Base-by-base conservation (phyloP, 2,797 vertebrate genomes). In the Periparus ater region DNA sequence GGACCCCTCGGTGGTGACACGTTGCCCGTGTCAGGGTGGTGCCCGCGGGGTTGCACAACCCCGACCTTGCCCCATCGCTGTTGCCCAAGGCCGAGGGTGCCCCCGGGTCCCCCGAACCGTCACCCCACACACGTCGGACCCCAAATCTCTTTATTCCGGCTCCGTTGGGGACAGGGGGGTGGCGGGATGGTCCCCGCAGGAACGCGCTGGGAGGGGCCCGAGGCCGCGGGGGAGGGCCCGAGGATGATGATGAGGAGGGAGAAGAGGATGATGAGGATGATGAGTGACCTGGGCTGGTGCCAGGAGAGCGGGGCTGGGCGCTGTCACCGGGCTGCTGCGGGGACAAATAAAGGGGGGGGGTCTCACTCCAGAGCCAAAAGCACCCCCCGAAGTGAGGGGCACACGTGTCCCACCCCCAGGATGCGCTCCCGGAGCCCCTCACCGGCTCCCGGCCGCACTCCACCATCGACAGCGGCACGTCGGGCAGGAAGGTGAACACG, bases 401-500 rank as follows among this genome's bases (percentile, higher is more conserved):
- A 34, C 40, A 2, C 32, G 16, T 1, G 38, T 51, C 9, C n/a
- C 15, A 30, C 3, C 5, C 10, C 25, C 38, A 3, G 76, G 18
- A 0, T 1, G 77, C 6, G 61, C 32, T 17, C 81, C 15, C 3
- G 6, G 32, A 7, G 67, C 47, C 23, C 89, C 89, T 81, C 83
- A 90, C 60, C 96, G 15, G 32, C 58, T 90, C 55, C 47, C 3
- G 80, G 51, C 27, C 34, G 13, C 96, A 96, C 42, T 95, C 93
- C 85, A 95, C 83, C 85, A 96, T 93, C 25, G 95, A 93, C 47
- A 96, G 79, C 6, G 96, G 96, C 38, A 93, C 89, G 9, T 96
- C 96, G 30, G 95, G 95, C 63, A 96, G 76, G 88, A 97, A 92
- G 68, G 92, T 50, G 18, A 96, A 96, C 58, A 96, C 86, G 7